A percentile compares a stretch with the other conserved stretches of the same genome.
Conservation (phyloP, 2,113 vertebrate genomes). For the Pontoporia blainvillei region DNA sequence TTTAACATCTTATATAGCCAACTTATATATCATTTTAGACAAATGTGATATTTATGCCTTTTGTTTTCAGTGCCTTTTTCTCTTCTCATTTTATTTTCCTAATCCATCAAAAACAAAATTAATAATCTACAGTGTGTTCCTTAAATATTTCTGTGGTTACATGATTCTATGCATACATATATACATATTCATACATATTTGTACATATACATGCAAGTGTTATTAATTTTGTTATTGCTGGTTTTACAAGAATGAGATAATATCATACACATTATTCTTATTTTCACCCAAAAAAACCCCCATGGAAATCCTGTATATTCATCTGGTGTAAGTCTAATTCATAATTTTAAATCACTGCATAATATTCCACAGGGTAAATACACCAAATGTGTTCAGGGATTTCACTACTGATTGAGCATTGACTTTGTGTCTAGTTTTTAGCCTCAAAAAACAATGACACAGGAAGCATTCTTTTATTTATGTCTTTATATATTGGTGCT, state of each 20-base stretch:
- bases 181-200: not conserved
- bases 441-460: not conserved
- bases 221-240: not conserved
- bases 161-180: not conserved
- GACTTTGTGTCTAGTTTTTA: not conserved
- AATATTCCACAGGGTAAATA: not conserved
- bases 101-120: constrained; percentile 1
- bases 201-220: not conserved
- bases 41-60: not conserved
- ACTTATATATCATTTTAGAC: not conserved
- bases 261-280: not conserved
- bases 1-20: not conserved
- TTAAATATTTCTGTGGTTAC: not conserved
- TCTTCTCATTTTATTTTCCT: not conserved
- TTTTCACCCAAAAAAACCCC: not conserved
- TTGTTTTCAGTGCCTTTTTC: not conserved
- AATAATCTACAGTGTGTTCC: not conserved
- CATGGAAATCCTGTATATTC: not conserved
- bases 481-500: not conserved
- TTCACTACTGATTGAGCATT: not conserved
- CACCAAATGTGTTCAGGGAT: not conserved
- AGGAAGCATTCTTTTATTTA: not conserved
- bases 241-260: not conserved
- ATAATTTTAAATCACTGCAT: not conserved
- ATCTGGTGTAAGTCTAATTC: not conserved